Base-by-base conservation (phyloP, 2,888 invertebrate species). In the Drosophila suboccidentalis region DNA sequence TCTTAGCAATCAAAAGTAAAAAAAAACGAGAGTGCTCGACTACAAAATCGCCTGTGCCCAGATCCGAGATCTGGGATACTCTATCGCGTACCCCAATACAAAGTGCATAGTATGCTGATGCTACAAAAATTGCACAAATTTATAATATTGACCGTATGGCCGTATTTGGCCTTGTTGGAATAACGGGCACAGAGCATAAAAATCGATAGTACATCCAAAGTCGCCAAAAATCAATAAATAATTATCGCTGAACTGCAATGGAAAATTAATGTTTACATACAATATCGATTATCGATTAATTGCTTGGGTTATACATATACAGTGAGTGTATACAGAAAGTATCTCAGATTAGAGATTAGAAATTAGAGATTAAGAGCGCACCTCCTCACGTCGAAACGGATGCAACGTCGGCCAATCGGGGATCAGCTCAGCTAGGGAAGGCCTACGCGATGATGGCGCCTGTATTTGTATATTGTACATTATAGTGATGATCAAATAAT, bases 351-450 rank as follows among this genome's bases (percentile, higher is more conserved):
- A 19, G 19, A 22, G 22, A 22, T 22, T 2, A 22, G 22, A 22
- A 0, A 5, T 26, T 34, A 59, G 49, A 29, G 29, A 29, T 61
- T 39, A 54, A 26, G 26, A 71, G 66, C 91, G 81, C 89, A 97
- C 97, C 97, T 97, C 97, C 95, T 95, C 91, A 71, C 92, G 92
- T 78, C 92, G 92, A 90, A 92, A 92, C 75, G 93, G 92, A 83
- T 93, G 93, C 68, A 93, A 87, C 93, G 95, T 96, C 92, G 98
- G 98, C 98, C 98, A 98, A 94, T 98, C 98, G 92, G 98, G 98
- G 93, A 98, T 98, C 94, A 98, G 95, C 94, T 98, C 98, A 92
- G 97, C 97, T 94, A 98, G 95, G 92, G 97, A 97, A 93, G 95
- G 96, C 94, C 97, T 95, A 95, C 97, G 95, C 90, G 94, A 94